Conservation (phyloP, 2,888 invertebrate genomes). For the Melangyna quadrimaculata region DNA sequence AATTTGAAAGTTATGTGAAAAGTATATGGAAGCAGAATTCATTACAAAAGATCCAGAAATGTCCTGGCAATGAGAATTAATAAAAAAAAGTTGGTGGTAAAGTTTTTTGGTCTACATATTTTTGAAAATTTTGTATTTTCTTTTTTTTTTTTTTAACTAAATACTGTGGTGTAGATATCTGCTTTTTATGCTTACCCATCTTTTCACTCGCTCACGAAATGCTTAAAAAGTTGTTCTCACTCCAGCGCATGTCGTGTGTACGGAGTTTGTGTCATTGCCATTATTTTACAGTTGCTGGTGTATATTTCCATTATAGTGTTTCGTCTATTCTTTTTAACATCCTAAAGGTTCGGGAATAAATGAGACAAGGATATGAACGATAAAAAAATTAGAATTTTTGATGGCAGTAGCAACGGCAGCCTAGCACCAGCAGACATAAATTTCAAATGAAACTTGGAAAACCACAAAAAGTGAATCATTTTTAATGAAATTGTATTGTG, state of each 20-base stretch:
- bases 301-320: slow-evolving; percentile 26
- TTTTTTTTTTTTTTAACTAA: slow-evolving; percentile 11
- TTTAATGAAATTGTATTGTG: slow-evolving; percentile 28
- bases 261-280: slow-evolving; percentile 57
- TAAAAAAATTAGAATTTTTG: slow-evolving; percentile 55
- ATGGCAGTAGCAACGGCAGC: slow-evolving; percentile 68
- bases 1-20: slow-evolving; percentile 1
- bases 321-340: slow-evolving; percentile 44
- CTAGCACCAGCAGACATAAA: slow-evolving; percentile 66
- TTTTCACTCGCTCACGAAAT: slow-evolving; percentile 26
- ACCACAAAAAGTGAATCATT: slow-evolving; percentile 43
- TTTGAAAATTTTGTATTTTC: slow-evolving; percentile 2
- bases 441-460: slow-evolving; percentile 45
- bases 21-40: background rate
- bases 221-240: slow-evolving; percentile 30
- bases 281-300: slow-evolving; percentile 41
- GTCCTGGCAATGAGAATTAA: background rate
- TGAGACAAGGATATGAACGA: slow-evolving; percentile 34
- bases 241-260: slow-evolving; percentile 39
- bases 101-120: slow-evolving; percentile 2
- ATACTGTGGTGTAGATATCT: slow-evolving; percentile 43
- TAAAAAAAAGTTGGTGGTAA: slow-evolving; percentile 41
- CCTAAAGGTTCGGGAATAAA: slow-evolving; percentile 13
- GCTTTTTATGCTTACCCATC: slow-evolving; percentile 29
- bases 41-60: background rate